phyloP scores from a whole-genome alignment of 2,888 invertebrate species.

The Lepidonotus clava region DNA sequence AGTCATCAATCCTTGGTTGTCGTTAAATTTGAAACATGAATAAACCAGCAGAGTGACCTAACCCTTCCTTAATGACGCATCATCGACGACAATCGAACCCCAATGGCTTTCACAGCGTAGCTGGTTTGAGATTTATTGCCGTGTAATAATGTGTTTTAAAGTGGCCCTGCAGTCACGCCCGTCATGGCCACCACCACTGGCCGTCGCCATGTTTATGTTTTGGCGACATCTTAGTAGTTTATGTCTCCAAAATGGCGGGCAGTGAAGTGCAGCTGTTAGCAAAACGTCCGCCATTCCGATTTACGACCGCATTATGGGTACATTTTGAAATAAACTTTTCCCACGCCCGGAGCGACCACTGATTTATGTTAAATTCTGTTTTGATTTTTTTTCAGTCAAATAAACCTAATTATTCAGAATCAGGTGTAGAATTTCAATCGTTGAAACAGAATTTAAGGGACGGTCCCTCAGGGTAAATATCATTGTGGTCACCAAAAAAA shows the following conservation, averaged over 20 bases:
- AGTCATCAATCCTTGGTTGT: background rate
- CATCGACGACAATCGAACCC: background rate
- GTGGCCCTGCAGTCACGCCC: background rate
- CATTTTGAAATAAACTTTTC: background rate
- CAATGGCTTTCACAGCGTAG: slow-evolving; percentile 10
- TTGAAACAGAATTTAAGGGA: too few species aligned
- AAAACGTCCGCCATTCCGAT: background rate
- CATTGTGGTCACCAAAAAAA: too few species aligned
- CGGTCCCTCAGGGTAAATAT: too few species aligned
- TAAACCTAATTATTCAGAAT: too few species aligned
- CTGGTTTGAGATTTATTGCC: slow-evolving; percentile 3
- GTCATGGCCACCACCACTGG: background rate
- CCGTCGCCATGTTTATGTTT: background rate
- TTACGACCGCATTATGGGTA: background rate
- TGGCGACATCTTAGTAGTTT: background rate
- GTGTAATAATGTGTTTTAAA: slow-evolving; percentile 9
- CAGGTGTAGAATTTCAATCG: too few species aligned
- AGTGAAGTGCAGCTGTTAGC: background rate
- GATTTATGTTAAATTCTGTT: background rate
- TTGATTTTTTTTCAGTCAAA: too few species aligned
- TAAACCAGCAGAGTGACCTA: background rate
- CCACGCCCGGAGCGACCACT: background rate
- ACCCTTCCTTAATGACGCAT: background rate
- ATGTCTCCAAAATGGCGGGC: background rate
- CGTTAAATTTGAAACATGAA: background rate